Percentiles rank a stretch among this genome's conserved stretches.
These are phyloP conservation scores for Caenorhabditis brenneri DNA, from an alignment of 1,140 invertebrate genomes.

Conservation along the genomic window DNA sequence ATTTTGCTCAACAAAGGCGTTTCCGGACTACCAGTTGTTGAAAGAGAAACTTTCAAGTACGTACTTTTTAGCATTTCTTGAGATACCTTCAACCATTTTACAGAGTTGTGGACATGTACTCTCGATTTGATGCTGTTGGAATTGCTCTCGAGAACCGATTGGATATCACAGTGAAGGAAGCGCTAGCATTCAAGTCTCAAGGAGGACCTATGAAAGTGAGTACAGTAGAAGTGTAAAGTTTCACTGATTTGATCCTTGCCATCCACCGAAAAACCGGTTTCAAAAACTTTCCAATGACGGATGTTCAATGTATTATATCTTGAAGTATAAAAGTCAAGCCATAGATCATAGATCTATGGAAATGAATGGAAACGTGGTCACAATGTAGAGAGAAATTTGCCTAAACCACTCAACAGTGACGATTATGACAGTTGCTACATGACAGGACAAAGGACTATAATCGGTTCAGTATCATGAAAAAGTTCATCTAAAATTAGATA, in stretches of 20 bases:
- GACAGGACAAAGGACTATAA: too few species aligned
- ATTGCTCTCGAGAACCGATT: constrained; percentile 50
- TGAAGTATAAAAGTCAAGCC: background rate
- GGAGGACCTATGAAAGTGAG: constrained; percentile 28
- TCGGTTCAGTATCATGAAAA: too few species aligned
- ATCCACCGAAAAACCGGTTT: background rate
- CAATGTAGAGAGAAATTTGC: background rate
- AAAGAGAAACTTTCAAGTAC: constrained; percentile 50
- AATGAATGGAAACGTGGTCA: background rate
- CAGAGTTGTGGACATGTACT: constrained; percentile 54
- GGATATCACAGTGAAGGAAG: constrained; percentile 50
- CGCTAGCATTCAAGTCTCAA: constrained; percentile 49
- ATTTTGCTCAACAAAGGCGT: constrained; percentile 54
- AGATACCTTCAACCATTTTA: too few species aligned
- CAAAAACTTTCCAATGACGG: background rate
- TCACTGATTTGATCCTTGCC: background rate
- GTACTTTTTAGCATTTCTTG: background rate
- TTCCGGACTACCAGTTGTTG: constrained; percentile 50
- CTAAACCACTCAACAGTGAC: background rate
- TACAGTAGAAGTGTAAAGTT: background rate
- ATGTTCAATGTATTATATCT: background rate
- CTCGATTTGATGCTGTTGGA: constrained; percentile 51
- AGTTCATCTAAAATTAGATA: too few species aligned
- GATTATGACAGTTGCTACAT: too few species aligned
- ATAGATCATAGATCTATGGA: background rate